phyloP scores from a whole-genome alignment of 2,797 vertebrate species.

The Gambusia yucatana region DNA sequence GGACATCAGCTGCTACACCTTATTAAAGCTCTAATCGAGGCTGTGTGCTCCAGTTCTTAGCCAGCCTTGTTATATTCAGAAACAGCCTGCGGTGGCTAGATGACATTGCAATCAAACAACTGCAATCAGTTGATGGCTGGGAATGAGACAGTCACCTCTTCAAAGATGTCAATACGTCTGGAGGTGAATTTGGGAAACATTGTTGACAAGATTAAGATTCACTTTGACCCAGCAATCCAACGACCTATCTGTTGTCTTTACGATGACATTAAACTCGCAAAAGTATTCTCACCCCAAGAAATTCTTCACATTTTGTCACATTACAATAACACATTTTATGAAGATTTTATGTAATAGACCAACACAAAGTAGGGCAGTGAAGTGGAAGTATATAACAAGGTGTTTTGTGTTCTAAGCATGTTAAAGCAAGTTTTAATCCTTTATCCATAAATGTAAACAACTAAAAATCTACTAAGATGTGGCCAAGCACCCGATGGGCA shows the following conservation, averaged over 20 bases:
- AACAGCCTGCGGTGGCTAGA: slow-evolving; percentile 2
- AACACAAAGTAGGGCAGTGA: not conserved
- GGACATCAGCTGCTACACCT: slow-evolving; percentile 6
- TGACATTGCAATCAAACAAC: slow-evolving; percentile 25
- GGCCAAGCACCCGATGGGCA: not conserved
- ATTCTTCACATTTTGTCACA: not conserved
- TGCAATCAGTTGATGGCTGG: slow-evolving; percentile 6
- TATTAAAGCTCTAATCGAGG: slow-evolving; percentile 19
- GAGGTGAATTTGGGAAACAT: slow-evolving; percentile 69
- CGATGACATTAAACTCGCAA: not conserved
- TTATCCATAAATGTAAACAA: not conserved
- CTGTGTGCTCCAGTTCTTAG: not conserved
- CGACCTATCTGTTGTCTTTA: slow-evolving; percentile 32
- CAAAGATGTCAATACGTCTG: slow-evolving; percentile 62
- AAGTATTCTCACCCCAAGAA: not conserved
- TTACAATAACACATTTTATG: not conserved
- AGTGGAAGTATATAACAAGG: not conserved
- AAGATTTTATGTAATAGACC: not conserved
- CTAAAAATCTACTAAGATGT: not conserved
- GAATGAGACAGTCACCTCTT: slow-evolving; percentile 56
- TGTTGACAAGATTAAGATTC: slow-evolving; percentile 56
- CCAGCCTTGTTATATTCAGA: not conserved
- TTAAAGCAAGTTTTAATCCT: not conserved
- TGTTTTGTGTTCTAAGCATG: not conserved
- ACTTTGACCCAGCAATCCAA: slow-evolving; percentile 40